Percentiles rank a stretch among this genome's conserved stretches.
These are phyloP conservation scores for Euwallacea similis DNA, from an alignment of 1,140 invertebrate genomes.

Conservation along the genomic window DNA sequence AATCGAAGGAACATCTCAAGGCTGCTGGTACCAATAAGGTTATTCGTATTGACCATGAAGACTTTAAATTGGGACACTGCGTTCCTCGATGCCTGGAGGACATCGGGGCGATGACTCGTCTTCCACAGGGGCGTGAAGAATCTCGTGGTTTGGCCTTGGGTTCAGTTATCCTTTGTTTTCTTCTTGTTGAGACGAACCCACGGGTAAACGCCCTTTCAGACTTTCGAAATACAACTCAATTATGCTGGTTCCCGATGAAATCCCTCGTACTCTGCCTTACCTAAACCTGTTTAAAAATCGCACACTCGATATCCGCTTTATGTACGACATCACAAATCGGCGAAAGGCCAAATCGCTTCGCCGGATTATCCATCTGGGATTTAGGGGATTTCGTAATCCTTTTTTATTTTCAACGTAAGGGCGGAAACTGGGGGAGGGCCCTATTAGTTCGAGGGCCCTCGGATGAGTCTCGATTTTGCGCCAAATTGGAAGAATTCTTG, in stretches of 20 bases:
- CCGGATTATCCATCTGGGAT: slow-evolving; percentile 28
- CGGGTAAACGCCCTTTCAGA: neutral
- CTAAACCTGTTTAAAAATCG: slow-evolving; percentile 26
- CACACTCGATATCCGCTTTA: slow-evolving; percentile 27
- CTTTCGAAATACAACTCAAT: neutral
- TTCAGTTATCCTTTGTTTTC: slow-evolving; percentile 6
- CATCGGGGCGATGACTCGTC: slow-evolving; percentile 3
- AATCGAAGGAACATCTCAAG: too few species aligned
- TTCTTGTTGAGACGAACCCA: neutral
- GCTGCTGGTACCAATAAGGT: too few species aligned
- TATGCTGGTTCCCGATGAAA: neutral
- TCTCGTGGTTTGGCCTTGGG: slow-evolving; percentile 6
- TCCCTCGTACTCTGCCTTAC: neutral
- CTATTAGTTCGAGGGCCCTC: slow-evolving; percentile 24
- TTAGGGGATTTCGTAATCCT: slow-evolving; percentile 26
- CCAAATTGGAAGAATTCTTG: slow-evolving; percentile 17
- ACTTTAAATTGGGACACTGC: too few species aligned
- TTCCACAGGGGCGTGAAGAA: slow-evolving; percentile 10
- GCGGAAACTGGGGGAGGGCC: slow-evolving; percentile 16
- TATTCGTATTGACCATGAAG: too few species aligned
- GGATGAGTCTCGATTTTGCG: slow-evolving; percentile 17
- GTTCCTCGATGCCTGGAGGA: too few species aligned
- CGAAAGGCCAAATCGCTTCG: slow-evolving; percentile 29
- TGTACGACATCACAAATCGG: slow-evolving; percentile 29
- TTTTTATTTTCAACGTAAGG: slow-evolving; percentile 35